Evolutionary conservation across 2,113 vertebrate genomes (phyloP).

Genomic region (Hemiprocne comata): DNA sequence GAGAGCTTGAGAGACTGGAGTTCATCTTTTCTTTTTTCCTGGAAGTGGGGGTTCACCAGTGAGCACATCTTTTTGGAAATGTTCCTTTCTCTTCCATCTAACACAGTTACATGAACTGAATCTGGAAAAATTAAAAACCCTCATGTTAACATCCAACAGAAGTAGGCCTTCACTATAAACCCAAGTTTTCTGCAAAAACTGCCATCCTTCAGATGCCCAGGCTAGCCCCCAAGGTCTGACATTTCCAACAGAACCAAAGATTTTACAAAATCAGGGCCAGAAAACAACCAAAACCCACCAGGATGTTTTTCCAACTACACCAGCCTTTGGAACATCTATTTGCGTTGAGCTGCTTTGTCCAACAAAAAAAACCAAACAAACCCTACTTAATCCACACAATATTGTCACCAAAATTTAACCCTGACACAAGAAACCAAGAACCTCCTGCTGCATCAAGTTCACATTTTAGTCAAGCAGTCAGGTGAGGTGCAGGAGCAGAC

Average conservation of each 20-base stretch:
- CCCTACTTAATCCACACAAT: neutral
- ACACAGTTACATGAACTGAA: slow-evolving; percentile 94
- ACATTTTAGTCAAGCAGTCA: rapidly evolving
- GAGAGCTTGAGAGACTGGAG: slow-evolving; percentile 77
- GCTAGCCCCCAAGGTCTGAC: neutral
- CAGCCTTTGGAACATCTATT: neutral
- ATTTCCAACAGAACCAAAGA: neutral
- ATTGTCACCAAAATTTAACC: neutral
- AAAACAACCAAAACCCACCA: neutral
- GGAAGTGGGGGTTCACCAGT: slow-evolving; percentile 82
- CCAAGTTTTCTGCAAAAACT: neutral
- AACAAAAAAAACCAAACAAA: neutral
- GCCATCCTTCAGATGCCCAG: neutral
- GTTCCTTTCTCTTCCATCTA: slow-evolving; percentile 78
- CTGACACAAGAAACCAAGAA: neutral
- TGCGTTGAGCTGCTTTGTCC: neutral
- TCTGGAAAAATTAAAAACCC: slow-evolving; percentile 76
- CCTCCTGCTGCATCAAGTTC: neutral
- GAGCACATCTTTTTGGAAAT: slow-evolving; percentile 77
- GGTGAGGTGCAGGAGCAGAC: rapidly evolving
- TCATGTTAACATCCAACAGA: slow-evolving; percentile 21
- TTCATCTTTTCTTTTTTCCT: slow-evolving; percentile 78
- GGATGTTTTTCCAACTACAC: neutral
- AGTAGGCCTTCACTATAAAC: neutral
- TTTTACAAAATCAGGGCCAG: neutral